Evolutionary conservation across 2,113 vertebrate genomes (phyloP).

Genomic region (Orycteropus afer): DNA sequence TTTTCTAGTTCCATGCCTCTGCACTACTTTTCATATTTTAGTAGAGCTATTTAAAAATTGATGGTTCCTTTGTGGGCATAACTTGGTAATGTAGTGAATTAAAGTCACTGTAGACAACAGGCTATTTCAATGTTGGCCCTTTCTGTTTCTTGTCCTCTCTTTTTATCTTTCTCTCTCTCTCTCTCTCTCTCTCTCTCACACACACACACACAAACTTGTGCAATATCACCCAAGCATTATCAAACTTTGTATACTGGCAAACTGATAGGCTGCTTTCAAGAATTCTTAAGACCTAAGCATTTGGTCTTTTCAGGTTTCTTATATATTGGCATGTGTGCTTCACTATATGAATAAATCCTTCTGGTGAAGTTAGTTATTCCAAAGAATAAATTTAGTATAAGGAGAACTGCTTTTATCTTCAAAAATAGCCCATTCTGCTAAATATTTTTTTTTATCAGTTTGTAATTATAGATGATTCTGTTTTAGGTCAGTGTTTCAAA

Average conservation of each 20-base stretch:
- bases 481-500: conserved; percentile 33
- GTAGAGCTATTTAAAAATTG: conserved; percentile 43
- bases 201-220: not conserved
- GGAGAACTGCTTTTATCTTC: conserved; percentile 39
- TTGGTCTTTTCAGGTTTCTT: conserved; percentile 18
- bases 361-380: not conserved
- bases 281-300: not conserved
- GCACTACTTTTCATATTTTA: conserved; percentile 50
- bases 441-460: conserved; percentile 29
- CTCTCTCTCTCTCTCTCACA: conserved; percentile 20
- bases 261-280: conserved; percentile 1
- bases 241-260: conserved; percentile 45
- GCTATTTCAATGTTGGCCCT: conserved; percentile 37
- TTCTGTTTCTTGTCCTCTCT: conserved; percentile 57
- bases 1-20: conserved; percentile 51
- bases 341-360: conserved; percentile 30
- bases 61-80: conserved; percentile 56
- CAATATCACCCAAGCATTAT: not conserved
- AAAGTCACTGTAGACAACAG: conserved; percentile 55
- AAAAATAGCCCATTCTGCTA: conserved; percentile 2
- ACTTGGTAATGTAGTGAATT: conserved; percentile 57
- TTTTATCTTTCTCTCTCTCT: conserved; percentile 41
- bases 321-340: not conserved
- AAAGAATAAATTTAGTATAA: conserved; percentile 25
- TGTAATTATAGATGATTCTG: conserved; percentile 29